Evolutionary conservation across 2,797 vertebrate species (phyloP), one percentile per base, ranked within the genome.

Genomic region (Simalia tracyae): DNA sequence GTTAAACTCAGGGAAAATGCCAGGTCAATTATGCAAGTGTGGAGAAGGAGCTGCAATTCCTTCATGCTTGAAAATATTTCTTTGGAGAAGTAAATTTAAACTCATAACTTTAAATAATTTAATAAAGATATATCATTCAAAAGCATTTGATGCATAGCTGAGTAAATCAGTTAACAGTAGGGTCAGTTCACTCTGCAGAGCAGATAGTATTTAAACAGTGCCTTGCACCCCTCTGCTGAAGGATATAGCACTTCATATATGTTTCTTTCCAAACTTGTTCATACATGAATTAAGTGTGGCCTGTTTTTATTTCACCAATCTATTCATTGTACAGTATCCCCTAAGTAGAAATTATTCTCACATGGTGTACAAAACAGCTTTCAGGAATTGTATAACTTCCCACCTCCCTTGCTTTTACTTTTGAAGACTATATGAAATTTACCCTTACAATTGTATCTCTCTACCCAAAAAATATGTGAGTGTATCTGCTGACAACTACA

Each of bases 331-430:
- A 10, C 72, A 10, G 36, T 63, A 36, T 59, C 31, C 9, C 85
- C 7, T 7, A 60, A 22, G 26, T 14, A 63, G 42, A 66, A 66
- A 64, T 56, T 46, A 19, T 56, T 88, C n/a, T 5, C 63, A 54
- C 17, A 5, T 68, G 28, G 28, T 28, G 6, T 26, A 14, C 11
- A 46, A 63, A 63, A 61, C 5, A 50, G 63, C 28, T 54, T 63
- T 50, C 61, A 68, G 63, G 19, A n/a, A 28, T 2, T 56, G 17
- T 31, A 11, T n/a, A 68, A 31, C 15, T 31, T 68, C 46, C 63
- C 28, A 8, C 14, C 94, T 93, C 68, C 94, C 54, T 90, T 60
- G 61, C 17, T 31, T 92, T 72, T 93, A 54, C 89, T 92, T 96
- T 91, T 89, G 95, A 17, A 91, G n/a, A 94, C 85, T 91, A 64